phyloP scores from a whole-genome alignment of 2,113 vertebrate genomes.

The Python bivittatus region DNA sequence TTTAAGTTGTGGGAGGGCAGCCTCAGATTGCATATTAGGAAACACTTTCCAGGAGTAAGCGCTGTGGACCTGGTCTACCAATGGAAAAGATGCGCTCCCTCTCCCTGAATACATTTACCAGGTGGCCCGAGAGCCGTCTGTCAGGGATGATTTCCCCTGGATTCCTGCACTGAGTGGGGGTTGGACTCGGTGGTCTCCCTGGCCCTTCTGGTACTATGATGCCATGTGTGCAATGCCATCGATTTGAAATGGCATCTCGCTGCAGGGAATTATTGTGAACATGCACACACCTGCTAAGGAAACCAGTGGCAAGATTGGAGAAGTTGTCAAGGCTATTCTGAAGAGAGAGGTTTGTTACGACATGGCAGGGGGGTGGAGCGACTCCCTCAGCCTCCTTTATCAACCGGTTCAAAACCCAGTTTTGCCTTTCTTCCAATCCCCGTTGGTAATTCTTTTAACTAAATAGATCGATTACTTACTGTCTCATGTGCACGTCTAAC shows the following conservation, averaged over 20 bases:
- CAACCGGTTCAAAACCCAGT: not conserved
- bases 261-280: not conserved
- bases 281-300: not conserved
- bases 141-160: not conserved
- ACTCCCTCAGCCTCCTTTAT: not conserved
- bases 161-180: not conserved
- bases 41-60: not conserved
- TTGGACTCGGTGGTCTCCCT: not conserved
- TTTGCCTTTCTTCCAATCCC: not conserved
- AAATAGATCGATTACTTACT: conserved; percentile 58
- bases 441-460: not conserved
- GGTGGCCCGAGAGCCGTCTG: not conserved
- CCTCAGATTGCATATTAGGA: not conserved
- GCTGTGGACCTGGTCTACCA: not conserved
- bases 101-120: not conserved
- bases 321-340: not conserved
- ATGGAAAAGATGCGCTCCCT: not conserved
- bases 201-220: not conserved
- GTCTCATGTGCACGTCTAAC: accelerated
- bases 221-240: not conserved
- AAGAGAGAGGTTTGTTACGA: not conserved
- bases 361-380: too few relatives aligned
- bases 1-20: not conserved
- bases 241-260: not conserved
- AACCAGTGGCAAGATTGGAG: not conserved